These are phyloP conservation scores for Drosophila anomalata DNA, from an alignment of 2,888 invertebrate genomes.

Conservation along the genomic window DNA sequence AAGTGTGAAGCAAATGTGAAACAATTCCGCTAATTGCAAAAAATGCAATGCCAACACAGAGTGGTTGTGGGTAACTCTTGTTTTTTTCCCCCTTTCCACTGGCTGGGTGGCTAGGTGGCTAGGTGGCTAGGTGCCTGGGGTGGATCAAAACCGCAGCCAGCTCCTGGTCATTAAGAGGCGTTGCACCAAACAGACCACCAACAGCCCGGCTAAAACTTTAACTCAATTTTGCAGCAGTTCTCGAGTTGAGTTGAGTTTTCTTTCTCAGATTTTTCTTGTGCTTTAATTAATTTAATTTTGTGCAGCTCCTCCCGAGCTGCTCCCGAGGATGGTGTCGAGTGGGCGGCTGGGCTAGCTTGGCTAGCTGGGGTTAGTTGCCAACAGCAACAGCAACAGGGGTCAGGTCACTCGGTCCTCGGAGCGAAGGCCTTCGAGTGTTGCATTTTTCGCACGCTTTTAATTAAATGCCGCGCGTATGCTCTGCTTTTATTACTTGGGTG, in stretches of 20 bases:
- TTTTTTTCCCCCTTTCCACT: neutral
- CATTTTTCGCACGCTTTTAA: conserved; percentile 74
- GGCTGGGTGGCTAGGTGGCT: neutral
- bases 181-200: conserved; percentile 24
- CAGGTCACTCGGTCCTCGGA: neutral
- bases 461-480: conserved; percentile 61
- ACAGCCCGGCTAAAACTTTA: conserved; percentile 48
- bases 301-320: conserved; percentile 21
- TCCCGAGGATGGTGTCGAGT: neutral
- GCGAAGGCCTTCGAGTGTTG: conserved; percentile 53
- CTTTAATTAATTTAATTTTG: conserved; percentile 75
- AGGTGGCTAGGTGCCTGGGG: neutral
- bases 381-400: neutral
- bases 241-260: conserved; percentile 60
- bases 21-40: conserved; percentile 77
- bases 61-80: neutral
- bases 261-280: conserved; percentile 61
- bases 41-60: conserved; percentile 47
- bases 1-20: conserved; percentile 66
- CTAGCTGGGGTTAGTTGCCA: neutral
- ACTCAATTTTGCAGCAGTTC: conserved; percentile 59
- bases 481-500: conserved; percentile 37
- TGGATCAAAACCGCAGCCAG: conserved; percentile 12
- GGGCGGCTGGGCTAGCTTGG: conserved; percentile 1
- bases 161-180: conserved; percentile 38